A percentile compares a stretch with the other conserved stretches of the same genome.
Conservation (phyloP, 2,888 invertebrate genomes). For the Coleophora flavipennella region DNA sequence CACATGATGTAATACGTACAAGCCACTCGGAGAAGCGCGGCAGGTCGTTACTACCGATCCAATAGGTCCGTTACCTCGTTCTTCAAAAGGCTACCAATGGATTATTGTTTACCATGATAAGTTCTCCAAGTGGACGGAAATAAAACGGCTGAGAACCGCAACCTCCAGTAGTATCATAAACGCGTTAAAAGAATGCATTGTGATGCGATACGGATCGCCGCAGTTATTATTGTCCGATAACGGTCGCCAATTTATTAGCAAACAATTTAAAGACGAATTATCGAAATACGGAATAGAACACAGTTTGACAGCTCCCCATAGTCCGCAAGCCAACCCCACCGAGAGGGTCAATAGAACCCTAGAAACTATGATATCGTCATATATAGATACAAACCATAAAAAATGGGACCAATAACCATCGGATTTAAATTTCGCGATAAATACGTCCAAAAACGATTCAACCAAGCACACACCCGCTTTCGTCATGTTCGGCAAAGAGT, state of each 20-base stretch:
- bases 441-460: slow-evolving; percentile 14
- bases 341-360: slow-evolving; percentile 27
- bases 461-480: slow-evolving; percentile 19
- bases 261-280: slow-evolving; percentile 1
- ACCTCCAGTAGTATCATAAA: too few relatives aligned
- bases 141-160: too few relatives aligned
- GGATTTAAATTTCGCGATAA: slow-evolving; percentile 17
- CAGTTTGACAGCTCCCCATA: slow-evolving; percentile 7
- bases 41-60: slow-evolving; percentile 1
- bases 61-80: slow-evolving; percentile 4
- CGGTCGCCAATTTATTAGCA: slow-evolving; percentile 7
- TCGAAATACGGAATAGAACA: background rate
- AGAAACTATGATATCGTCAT: slow-evolving; percentile 29
- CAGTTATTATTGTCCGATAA: background rate
- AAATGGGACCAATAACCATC: slow-evolving; percentile 9
- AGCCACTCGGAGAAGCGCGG: background rate
- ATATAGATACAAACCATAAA: slow-evolving; percentile 17
- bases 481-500: slow-evolving; percentile 13
- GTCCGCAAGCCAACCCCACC: slow-evolving; percentile 29
- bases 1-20: too few relatives aligned
- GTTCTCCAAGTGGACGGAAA: slow-evolving; percentile 22
- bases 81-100: slow-evolving; percentile 2
- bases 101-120: slow-evolving; percentile 21
- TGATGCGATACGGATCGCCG: too few relatives aligned
- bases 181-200: too few relatives aligned